Evolutionary conservation across 2,888 invertebrate genomes (phyloP), one percentile per base, ranked within the genome.

Genomic region (Gymnocheta viridis): DNA sequence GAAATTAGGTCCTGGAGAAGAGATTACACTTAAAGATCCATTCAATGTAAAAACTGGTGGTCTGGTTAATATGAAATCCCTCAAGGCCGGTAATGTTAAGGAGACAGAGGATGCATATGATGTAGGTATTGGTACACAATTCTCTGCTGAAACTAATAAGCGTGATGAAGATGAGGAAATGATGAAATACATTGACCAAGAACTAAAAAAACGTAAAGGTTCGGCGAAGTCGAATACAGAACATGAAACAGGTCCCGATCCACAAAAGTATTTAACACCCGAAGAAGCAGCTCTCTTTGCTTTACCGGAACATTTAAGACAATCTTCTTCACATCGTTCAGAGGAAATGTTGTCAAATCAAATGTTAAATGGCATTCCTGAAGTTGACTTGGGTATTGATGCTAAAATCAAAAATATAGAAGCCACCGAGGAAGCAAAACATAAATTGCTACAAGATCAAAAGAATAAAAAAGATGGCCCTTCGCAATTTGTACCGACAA

Each of bases 321-420:
- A 96, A 80, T 96, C 97, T 1, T 96, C 97, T 0, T 95, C 96
- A 0, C 96, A 97, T 88, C 94, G 96, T 89, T 98, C 97, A 2
- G 99, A 99, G 92, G 99, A 99, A 93, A 99, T 99, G 98, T 94
- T 99, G 88, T 99, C 99, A 3, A 99, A 99, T 94, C 99, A 99
- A 93, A 99, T 99, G 99, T 93, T 99, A 4, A 99, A 98, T 90
- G 99, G 99, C 44, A 99, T 99, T 86, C 99, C 99, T 0, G 99
- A 99, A 93, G 98, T 99, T 0, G 99, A 99, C 92, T 94, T 99
- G 70, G 99, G 99, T n/a, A 98, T 99, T 87, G 98, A 99, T 89
- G 98, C 98, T 0, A 99, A 99, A 93, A 99, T 99, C 85, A 96
- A 96, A 89, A 99, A 99, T 91, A 99, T 99, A 87, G 98, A 99